phyloP scores from a whole-genome alignment of 2,113 vertebrate genomes.

The Hipposideros armiger region DNA sequence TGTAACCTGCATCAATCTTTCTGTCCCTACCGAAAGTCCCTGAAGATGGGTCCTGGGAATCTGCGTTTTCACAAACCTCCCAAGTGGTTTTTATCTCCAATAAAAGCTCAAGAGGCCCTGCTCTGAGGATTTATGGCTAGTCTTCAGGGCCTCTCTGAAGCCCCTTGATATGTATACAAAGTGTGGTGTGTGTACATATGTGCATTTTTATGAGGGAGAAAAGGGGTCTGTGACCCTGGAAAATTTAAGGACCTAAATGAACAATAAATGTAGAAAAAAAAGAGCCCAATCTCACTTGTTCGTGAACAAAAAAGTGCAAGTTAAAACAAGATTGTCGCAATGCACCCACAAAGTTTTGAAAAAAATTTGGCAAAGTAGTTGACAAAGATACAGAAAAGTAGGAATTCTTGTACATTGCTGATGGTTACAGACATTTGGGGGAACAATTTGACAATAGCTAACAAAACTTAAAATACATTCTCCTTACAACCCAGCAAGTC shows the following conservation, averaged over 20 bases:
- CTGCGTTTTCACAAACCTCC: background rate
- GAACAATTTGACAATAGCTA: background rate
- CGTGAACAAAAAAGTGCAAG: background rate
- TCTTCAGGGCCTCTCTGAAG: background rate
- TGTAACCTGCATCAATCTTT: background rate
- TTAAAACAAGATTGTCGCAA: background rate
- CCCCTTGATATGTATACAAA: background rate
- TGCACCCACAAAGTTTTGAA: background rate
- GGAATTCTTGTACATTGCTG: background rate
- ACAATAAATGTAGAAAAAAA: background rate
- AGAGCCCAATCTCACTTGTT: background rate
- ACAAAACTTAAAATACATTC: constrained; percentile 15
- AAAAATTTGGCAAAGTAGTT: constrained; percentile 23
- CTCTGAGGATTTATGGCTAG: background rate
- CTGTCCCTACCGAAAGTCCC: background rate
- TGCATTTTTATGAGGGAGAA: background rate
- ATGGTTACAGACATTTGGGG: background rate
- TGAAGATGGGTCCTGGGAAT: background rate
- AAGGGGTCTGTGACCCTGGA: background rate
- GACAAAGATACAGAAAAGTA: constrained; percentile 3
- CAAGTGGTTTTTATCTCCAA: background rate
- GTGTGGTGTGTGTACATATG: background rate
- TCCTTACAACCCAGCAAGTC: background rate
- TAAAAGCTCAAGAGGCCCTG: background rate
- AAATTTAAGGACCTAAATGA: background rate